Base-by-base conservation (phyloP, 2,888 invertebrate species). In the Polydesmus complanatus region DNA sequence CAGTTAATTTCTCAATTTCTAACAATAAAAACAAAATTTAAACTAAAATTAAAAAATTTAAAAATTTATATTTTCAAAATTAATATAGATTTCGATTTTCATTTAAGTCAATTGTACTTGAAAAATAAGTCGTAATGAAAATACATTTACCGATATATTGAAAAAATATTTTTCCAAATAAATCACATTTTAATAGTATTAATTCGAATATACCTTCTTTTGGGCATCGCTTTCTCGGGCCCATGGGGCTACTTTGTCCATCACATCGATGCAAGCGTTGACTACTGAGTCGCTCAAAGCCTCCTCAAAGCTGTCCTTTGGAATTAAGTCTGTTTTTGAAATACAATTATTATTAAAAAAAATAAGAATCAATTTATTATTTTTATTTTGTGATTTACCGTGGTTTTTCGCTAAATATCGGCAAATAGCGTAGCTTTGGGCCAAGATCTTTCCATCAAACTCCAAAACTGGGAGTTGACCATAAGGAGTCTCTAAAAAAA, bases 401-500 rank as follows among this genome's bases (percentile, higher is more conserved):
- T 77, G 74, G 66, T 79, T 73, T 58, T 74, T 73, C 1, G 80
- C 81, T 62, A 81, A 69, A 71, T 78, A 80, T 67, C 81, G 73
- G 3, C 78, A 78, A 61, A 81, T 78, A 11, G 81, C 80, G 66
- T 77, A 77, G 64, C 79, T 79, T 66, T 81, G 80, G 47, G 78
- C 76, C 25, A 70, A 52, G 48, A 79, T 73, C 65, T 77, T 75
- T n/a, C 80, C 81, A 67, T 81, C 79, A 61, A 80, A 75, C 69
- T 81, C 80, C 68, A 81, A 69, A 23, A 80, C 78, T 1, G 81
- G 81, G 52, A 81, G 71, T 73, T 78, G 78, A 56, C 80, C 80
- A 66, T 78, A 80, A 11, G 80, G 80, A 70, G 54, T 62, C 23
- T 55, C 62, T 62, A 50, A 51, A 52, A 37, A 37, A 8, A 8